These are phyloP conservation scores for Halcyon malimbica DNA, from an alignment of 2,113 vertebrate species.

Conservation along the genomic window DNA sequence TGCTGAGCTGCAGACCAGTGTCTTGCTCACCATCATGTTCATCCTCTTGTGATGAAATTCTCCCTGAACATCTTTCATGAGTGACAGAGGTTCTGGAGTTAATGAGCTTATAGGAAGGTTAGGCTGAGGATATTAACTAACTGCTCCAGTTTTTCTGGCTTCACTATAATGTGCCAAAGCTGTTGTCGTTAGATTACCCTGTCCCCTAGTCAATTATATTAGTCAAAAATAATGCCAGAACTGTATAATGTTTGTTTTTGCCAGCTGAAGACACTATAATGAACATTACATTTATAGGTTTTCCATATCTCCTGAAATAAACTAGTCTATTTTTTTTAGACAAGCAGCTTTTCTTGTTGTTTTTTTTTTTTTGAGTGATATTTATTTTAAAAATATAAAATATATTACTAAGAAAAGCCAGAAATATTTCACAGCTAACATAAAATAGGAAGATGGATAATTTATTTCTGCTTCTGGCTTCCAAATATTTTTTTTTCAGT, in stretches of 20 bases:
- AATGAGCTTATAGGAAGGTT: not conserved
- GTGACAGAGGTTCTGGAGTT: constrained; percentile 24
- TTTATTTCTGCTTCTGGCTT: not conserved
- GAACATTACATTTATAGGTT: constrained; percentile 6
- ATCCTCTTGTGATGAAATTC: not conserved
- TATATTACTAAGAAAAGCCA: not conserved
- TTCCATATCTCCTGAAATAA: constrained; percentile 17
- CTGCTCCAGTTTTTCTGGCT: not conserved
- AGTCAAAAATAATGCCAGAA: constrained; percentile 37
- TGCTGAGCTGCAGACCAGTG: not conserved
- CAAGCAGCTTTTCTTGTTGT: not conserved
- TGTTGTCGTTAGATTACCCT: constrained; percentile 41
- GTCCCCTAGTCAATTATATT: constrained; percentile 3
- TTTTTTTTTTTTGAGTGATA: not conserved
- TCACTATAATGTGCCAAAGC: constrained; percentile 12
- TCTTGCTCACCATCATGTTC: not conserved
- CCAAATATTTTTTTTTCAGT: not conserved
- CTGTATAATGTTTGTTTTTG: not conserved
- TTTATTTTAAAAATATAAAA: not conserved
- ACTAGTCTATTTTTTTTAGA: not conserved
- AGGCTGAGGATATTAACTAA: constrained; percentile 32
- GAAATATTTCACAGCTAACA: not conserved
- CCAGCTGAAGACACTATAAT: constrained; percentile 11
- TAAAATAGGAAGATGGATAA: not conserved
- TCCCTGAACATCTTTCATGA: not conserved